Base-by-base conservation (phyloP, 1,140 invertebrate genomes). In the Sipha flava region DNA sequence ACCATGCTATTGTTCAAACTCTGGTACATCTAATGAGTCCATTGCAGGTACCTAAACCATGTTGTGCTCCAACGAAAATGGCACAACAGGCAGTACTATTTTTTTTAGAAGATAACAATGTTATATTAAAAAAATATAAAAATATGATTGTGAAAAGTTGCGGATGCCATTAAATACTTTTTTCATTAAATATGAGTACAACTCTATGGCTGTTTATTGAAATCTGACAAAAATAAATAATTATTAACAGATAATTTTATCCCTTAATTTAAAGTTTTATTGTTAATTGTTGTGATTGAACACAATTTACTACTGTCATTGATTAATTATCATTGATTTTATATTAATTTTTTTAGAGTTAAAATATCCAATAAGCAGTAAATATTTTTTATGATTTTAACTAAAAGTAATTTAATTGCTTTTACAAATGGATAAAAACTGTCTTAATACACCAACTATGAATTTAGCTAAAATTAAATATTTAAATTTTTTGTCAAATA, bases 61-160 rank as follows among this genome's bases (percentile, higher is more conserved):
- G 94, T 82, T 98, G 95, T 85, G 94, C 95, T 0, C 95, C 95
- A 4, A 95, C 94, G n/a, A 94, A 95, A 84, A 87, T 97, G 66
- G 91, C 91, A 6, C 89, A 94, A 1, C 94, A 97, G 81, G 94
- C 94, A 1, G 94, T 98, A 4, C 86, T 97, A 1, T 97, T 96
- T 84, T 95, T 94, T 84, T 88, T 92, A 1, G 95, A 97, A 83
- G 94, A 96, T 82, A 87, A 87, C 57, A 96, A 97, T 85, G 95
- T 97, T 6, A 95, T 95, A 81, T 87, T 97, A 34, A 95, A 96
- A 83, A 96, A 96, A 85, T 97, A 96, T 85, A 94, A 93, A 84
- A 95, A 97, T 85, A 98, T 98, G 95, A 94, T 96, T 57, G 95
- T 97, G 5, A 96, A 96, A 87, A 95, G 93, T 81, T 98, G 96